Base-by-base conservation (phyloP, 2,113 vertebrate species). In the Podocnemis expansa region DNA sequence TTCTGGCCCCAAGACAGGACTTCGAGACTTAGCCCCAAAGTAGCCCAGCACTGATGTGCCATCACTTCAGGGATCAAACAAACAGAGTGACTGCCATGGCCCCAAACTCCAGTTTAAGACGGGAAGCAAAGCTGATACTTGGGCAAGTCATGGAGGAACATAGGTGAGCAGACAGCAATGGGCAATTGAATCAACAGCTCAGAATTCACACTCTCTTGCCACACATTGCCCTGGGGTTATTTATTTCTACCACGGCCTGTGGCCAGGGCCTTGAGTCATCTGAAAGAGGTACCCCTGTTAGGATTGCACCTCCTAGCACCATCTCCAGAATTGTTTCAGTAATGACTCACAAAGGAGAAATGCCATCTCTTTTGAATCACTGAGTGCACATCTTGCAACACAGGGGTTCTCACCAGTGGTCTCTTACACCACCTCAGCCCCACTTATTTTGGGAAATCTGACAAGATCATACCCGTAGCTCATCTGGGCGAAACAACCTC, bases 381-480 rank as follows among this genome's bases (percentile, higher is more conserved):
- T 91, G 92, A 75, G 38, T 43, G 56, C 49, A 87, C 79, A 60
- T 95, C 84, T 82, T 91, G 86, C 82, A 55, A 41, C 54, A 83
- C 88, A 86, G 91, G 70, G 70, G 60, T 82, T 81, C 89, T 97
- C 87, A 95, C 91, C 91, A 97, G 95, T 34, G 89, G 92, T 63
- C 84, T 90, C 84, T n/a, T n/a, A 91, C 81, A 86, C 82, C 60
- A 63, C 34, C 29, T 63, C 60, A 63, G 17, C 31, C 34, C 82
- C 82, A 92, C 2, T 86, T 83, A 80, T 95, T 95, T 95, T 95
- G 94, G 94, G 91, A 97, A 38, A n/a, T 89, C 79, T 95, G 91
- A 96, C 93, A 93, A 93, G 78, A 93, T 94, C 93, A 93, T 93
- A 93, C 94, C 93, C 95, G 94, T 92, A 91, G 92, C 84, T 73